Conservation (phyloP, 2,113 vertebrate genomes). For the Salvelinus fontinalis region DNA sequence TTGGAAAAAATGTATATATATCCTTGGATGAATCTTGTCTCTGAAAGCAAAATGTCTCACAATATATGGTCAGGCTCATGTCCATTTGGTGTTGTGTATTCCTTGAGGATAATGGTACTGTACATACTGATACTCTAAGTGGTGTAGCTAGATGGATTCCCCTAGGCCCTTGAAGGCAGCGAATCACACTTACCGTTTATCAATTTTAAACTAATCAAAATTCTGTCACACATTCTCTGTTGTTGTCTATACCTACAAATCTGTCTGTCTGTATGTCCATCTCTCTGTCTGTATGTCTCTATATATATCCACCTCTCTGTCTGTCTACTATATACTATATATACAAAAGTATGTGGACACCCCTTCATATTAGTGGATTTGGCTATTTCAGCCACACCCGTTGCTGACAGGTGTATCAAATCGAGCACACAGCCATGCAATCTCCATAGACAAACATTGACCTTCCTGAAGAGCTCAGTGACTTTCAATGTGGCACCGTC, state of each 20-base stretch:
- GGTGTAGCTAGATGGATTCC: background rate
- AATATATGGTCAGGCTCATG: conserved; percentile 17
- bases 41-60: conserved; percentile 45
- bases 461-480: too few species aligned
- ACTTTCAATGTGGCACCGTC: too few species aligned
- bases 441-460: too few species aligned
- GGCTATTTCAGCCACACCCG: too few species aligned
- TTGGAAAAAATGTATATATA: background rate
- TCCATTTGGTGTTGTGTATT: conserved; percentile 17
- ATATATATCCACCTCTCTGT: background rate
- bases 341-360: too few species aligned
- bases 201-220: conserved; percentile 10
- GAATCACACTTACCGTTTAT: conserved; percentile 5
- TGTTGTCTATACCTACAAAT: background rate
- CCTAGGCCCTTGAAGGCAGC: background rate
- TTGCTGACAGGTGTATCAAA: too few species aligned
- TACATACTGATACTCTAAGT: too few species aligned
- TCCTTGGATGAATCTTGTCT: conserved; percentile 24
- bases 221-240: conserved; percentile 18
- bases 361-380: too few species aligned
- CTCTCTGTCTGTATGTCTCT: conserved; percentile 25
- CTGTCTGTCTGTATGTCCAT: conserved; percentile 17
- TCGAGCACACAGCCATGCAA: too few species aligned
- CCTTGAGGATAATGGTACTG: background rate
- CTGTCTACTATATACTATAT: background rate